These are phyloP conservation scores for Pelobates fuscus DNA, from an alignment of 2,113 vertebrate genomes.

Conservation along the genomic window DNA sequence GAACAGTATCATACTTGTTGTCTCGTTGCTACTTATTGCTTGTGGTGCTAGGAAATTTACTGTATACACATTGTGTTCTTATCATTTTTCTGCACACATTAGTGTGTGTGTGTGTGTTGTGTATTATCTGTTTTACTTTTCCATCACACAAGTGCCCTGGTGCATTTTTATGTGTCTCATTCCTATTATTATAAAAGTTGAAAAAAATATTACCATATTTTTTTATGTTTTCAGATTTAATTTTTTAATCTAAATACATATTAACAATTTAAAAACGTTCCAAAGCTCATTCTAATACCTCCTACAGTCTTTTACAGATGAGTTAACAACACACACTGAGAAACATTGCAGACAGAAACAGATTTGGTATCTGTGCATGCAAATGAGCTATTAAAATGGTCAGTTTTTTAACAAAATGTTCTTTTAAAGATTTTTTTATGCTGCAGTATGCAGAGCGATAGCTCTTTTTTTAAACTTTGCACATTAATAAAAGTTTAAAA, in stretches of 20 bases:
- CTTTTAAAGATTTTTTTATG: neutral
- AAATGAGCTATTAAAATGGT: conserved; percentile 9
- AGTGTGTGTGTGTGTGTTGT: too few species aligned
- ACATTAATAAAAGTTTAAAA: neutral
- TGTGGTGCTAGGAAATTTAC: too few species aligned
- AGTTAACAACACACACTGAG: neutral
- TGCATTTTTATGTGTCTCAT: too few species aligned
- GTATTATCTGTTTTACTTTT: too few species aligned
- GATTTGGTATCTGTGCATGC: neutral
- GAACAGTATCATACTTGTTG: too few species aligned
- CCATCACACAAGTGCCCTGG: too few species aligned
- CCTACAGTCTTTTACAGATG: neutral
- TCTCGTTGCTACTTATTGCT: too few species aligned
- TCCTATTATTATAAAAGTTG: too few species aligned
- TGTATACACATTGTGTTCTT: too few species aligned
- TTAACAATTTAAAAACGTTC: neutral
- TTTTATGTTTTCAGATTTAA: neutral
- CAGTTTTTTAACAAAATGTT: neutral
- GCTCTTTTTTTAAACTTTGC: neutral
- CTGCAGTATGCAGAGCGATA: neutral
- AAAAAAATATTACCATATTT: neutral
- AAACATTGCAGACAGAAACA: neutral
- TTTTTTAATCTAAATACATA: neutral
- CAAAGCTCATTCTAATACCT: neutral
- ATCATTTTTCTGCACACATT: too few species aligned